Base-by-base conservation (phyloP, 2,797 vertebrate genomes). In the Pseudomugil gertrudae region DNA sequence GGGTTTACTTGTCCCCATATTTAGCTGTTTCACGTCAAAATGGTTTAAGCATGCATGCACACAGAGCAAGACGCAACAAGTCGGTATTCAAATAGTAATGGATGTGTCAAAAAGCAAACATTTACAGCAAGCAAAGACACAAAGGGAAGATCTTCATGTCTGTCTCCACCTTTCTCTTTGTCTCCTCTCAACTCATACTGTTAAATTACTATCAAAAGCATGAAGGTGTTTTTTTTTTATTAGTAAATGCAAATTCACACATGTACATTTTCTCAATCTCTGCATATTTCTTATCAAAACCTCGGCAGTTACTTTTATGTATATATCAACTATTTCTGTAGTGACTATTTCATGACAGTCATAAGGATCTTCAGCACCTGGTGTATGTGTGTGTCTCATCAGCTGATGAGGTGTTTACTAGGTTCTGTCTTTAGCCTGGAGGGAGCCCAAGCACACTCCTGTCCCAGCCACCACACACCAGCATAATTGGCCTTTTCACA, bases 401-500 rank as follows among this genome's bases (percentile, higher is more conserved):
- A 95, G 91, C 90, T 94, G 93, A 93, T 91, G 90, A 93, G 92
- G 85, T 94, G 93, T 94, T 95, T 94, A 94, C 93, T 86, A 78
- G 89, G 73, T 85, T 90, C 89, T 89, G 87, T 90, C 89, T 94
- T 87, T 94, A 92, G 93, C 94, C 94, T 93, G 91, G 93, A 94
- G 94, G 93, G 91, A 92, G 92, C 93, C 92, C 73, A 70, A 88
- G 84, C 89, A 86, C 79, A 84, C 78, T 80, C 72, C 56, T 69
- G 87, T 87, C 84, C 90, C 87, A 81, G 71, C 86, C 84, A 87
- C 87, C 91, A 91, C 86, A 91, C 79, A 85, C 83, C 66, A 74
- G 83, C 81, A 83, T 91, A 93, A 94, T 94, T 93, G 91, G 93
- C 84, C 87, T 87, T 91, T 91, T 91, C 87, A 89, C 89, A 86